Evolutionary conservation across 2,797 vertebrate species (phyloP).

Genomic region (Lithobates pipiens): DNA sequence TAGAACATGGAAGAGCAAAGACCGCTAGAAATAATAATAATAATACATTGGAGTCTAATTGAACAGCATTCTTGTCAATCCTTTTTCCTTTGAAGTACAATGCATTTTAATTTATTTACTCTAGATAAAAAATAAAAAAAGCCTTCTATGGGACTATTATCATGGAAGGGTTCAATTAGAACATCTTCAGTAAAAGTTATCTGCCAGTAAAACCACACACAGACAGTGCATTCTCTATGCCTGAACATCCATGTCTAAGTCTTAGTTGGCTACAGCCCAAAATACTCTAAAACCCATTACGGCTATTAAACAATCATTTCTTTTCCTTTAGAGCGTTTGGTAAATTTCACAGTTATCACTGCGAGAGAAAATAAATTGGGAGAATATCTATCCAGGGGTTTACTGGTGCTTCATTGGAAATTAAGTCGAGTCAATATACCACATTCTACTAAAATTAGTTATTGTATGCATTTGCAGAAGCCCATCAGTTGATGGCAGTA

Average conservation of each 20-base stretch:
- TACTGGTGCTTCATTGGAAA: constrained; percentile 80
- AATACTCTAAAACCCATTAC: constrained; percentile 87
- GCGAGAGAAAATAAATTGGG: constrained; percentile 77
- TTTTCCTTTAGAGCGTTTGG: constrained; percentile 80
- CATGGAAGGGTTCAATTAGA: constrained; percentile 74
- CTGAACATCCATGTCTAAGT: constrained; percentile 74
- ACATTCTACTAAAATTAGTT: constrained; percentile 50
- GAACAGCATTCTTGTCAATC: constrained; percentile 70
- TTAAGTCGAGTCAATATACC: constrained; percentile 67
- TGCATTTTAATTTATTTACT: constrained; percentile 83
- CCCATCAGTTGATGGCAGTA: constrained; percentile 89
- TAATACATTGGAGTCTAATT: constrained; percentile 71
- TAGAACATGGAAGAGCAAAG: no score
- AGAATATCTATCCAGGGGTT: constrained; percentile 78
- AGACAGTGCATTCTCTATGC: constrained; percentile 66
- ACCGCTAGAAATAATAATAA: no score
- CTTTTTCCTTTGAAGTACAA: constrained; percentile 74
- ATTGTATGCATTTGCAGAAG: constrained; percentile 55
- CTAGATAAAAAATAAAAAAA: constrained; percentile 68
- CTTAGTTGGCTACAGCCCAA: constrained; percentile 81
- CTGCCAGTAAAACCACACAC: constrained; percentile 75
- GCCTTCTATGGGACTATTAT: constrained; percentile 79
- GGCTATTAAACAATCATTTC: constrained; percentile 88
- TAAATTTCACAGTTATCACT: constrained; percentile 89
- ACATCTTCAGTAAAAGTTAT: constrained; percentile 74